Base-by-base conservation (phyloP, 2,797 vertebrate genomes). In the Threskiornis aethiopicus region DNA sequence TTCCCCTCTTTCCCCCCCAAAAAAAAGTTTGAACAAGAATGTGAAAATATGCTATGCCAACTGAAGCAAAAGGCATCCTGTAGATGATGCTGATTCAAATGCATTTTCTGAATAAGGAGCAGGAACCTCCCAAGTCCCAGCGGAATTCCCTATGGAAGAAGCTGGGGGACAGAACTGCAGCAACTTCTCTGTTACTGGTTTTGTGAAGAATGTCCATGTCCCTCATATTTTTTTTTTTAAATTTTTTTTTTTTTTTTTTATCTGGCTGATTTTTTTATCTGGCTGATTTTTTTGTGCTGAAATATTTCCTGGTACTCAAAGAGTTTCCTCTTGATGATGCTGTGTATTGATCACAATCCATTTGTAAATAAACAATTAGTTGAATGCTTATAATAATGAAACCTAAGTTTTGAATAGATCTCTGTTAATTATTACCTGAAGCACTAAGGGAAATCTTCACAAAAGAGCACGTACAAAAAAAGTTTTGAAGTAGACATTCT, bases 1-100 rank as follows among this genome's bases (percentile, higher is more conserved):
- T 51, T 42, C 9, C 10, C 24, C 37, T 35, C 8, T 51, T 39
- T 39, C 9, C 37, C 37, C 37, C 9, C 37, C 13, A 0, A 1
- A 75, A 75, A 89, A 44, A 7, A 51, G 7, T 9, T 69, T 37
- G 14, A 81, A 64, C 6, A 82, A 54, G 14, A 69, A 77, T 17
- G 5, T 35, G 44, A 69, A 93, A 78, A 72, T 26, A 69, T 2
- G 3, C 9, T 54, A 33, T 16, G 9, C 13, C 7, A 5, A n/a
- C 35, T 64, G 54, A 77, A 85, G 12, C 3, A 54, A 58, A 72
- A 49, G 18, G 4, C 14, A 20, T 33, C 25, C 19, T 59, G 28
- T 47, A 72, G 39, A 62, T 31, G 17, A 51, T 0, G 3, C 11
- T 1, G 8, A 54, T 49, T 35, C 13, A 52, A 90, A 67, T 2